Conservation (phyloP, 2,113 vertebrate genomes). For the Corythornis madagascariensis region DNA sequence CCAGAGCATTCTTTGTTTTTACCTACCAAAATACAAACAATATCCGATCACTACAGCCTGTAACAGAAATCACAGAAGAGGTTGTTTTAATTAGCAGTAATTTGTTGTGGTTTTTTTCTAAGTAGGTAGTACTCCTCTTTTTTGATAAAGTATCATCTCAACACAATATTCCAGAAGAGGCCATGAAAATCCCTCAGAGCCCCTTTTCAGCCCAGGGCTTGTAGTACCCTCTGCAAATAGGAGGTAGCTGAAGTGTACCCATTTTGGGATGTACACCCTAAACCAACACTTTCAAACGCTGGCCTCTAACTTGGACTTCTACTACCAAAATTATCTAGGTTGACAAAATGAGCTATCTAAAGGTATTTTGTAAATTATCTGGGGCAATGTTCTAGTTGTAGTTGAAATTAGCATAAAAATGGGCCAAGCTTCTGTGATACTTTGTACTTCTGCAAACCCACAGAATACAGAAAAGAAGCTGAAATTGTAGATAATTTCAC, state of each 20-base stretch:
- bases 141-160: not conserved
- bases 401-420: not conserved
- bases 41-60: not conserved
- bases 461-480: not conserved
- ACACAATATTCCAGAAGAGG: not conserved
- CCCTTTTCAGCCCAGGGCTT: not conserved
- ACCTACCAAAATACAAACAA: not conserved
- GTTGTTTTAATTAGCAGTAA: not conserved
- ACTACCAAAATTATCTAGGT: not conserved
- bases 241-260: not conserved
- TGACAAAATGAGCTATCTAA: not conserved
- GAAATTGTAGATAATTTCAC: not conserved
- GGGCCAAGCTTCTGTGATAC: not conserved
- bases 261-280: not conserved
- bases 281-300: too few species aligned
- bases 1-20: not conserved
- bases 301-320: not conserved
- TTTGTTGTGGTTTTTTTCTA: too few species aligned
- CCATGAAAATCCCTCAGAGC: not conserved
- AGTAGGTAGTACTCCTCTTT: not conserved
- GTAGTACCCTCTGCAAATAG: not conserved
- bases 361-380: not conserved
- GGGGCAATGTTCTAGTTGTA: not conserved
- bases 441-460: not conserved
- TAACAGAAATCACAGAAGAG: not conserved